These are phyloP conservation scores for Pseudomyrmex concolor DNA, from an alignment of 1,140 invertebrate genomes.

Conservation along the genomic window DNA sequence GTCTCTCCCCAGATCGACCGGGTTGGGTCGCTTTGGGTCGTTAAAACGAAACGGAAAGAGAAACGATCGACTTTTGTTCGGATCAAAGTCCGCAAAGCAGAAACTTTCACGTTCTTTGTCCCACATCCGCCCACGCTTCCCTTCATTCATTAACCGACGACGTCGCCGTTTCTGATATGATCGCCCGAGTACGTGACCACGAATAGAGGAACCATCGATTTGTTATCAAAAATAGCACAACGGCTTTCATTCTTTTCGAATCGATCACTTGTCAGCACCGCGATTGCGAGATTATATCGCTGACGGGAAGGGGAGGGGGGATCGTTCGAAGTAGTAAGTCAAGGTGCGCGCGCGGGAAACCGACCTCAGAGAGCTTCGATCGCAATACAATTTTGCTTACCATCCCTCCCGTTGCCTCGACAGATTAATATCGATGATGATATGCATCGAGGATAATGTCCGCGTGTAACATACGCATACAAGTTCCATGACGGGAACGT, in stretches of 20 bases:
- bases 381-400: slow-evolving; percentile 3
- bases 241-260: slow-evolving; percentile 8
- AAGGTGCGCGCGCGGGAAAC: neutral
- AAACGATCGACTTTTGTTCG: neutral
- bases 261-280: slow-evolving; percentile 37
- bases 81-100: neutral
- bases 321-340: neutral
- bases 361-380: neutral
- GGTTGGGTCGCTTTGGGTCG: neutral
- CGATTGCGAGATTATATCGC: slow-evolving; percentile 14
- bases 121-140: neutral
- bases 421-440: slow-evolving; percentile 13
- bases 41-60: neutral
- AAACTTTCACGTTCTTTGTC: slow-evolving; percentile 3
- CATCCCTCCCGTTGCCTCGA: neutral
- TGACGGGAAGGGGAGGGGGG: neutral
- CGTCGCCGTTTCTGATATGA: neutral
- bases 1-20: neutral
- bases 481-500: neutral
- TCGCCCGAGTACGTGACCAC: neutral
- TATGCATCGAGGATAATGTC: neutral
- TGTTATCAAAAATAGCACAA: slow-evolving; percentile 27
- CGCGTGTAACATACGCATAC: too few relatives aligned
- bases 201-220: slow-evolving; percentile 23
- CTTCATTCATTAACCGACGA: too few relatives aligned